Base-by-base conservation (phyloP, 2,113 vertebrate genomes). In the Clarias macrocephalus region DNA sequence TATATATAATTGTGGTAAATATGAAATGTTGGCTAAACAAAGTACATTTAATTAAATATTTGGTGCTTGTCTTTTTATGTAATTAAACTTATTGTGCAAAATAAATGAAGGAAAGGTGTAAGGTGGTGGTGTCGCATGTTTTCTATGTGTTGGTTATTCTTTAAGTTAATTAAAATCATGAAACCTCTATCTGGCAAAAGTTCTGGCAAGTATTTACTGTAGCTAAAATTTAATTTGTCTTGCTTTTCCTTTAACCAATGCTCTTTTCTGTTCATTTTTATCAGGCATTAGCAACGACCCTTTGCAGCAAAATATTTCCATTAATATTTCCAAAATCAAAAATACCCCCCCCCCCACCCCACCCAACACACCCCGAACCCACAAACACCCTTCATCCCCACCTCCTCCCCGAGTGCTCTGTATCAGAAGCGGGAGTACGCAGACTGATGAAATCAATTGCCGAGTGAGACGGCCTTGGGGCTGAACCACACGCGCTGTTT, bases 401-500 rank as follows among this genome's bases (percentile, higher is more conserved):
- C 2, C 13, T 13, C 23, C n/a, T 33, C 25, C 54, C 37, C 5
- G 37, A 15, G 5, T 12, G 56, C 42, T 66, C 54, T 30, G 80
- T 42, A 6, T 62, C 52, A 42, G 25, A 65, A 37, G 12, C 28
- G 66, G 3, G 21, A 82, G 10, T 37, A 82, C 54, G 25, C 80
- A 87, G 80, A 56, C 56, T 57, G 68, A 73, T 82, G 12, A 70
- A 83, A 87, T 87, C 79, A 72, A 52, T 82, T 62, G 66, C 19
- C 3, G 19, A 19, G 80, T 60, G n/a, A 13, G 70, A 42, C n/a
- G 56, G 85, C 37, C 86, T 63, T 3, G 37, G 48, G 80, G 28
- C 65, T 42, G 65, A 48, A 82, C 63, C 65, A 48, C 85, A 73
- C 33, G 25, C 9, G 16, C 59, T 62, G 60, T 81, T 77, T 87